A percentile compares a stretch with the other conserved stretches of the same genome.
phyloP scores from a whole-genome alignment of 2,797 vertebrate species.

The Momotus momota region DNA sequence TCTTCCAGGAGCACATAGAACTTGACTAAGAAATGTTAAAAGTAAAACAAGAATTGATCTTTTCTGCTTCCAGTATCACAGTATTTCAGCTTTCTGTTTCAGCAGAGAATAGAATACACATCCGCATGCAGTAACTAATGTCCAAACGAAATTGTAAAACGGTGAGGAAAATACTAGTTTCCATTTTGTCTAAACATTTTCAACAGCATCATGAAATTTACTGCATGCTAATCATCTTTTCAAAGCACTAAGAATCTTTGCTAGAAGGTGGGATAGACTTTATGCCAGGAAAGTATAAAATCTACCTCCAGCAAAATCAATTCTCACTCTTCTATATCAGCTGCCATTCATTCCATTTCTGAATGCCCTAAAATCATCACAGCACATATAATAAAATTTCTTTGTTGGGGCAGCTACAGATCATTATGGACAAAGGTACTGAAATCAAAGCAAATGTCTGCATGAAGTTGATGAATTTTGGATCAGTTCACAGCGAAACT shows the following conservation, averaged over 20 bases:
- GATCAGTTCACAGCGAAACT: neutral
- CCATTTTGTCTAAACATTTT: neutral
- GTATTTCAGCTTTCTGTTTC: neutral
- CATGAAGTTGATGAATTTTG: neutral
- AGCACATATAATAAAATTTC: neutral
- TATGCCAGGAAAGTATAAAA: neutral
- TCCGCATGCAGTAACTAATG: neutral
- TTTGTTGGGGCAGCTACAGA: neutral
- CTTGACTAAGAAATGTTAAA: neutral
- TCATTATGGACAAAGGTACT: neutral
- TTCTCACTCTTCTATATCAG: neutral
- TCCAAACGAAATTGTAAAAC: neutral
- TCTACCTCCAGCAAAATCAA: neutral
- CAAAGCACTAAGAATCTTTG: neutral
- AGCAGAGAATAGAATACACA: neutral
- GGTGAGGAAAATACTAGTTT: neutral
- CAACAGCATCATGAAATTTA: neutral
- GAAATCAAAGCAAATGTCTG: neutral
- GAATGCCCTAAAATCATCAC: neutral
- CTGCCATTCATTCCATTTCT: neutral
- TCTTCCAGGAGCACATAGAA: neutral
- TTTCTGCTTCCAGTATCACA: neutral
- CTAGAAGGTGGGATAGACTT: neutral
- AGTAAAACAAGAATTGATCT: neutral
- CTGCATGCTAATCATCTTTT: neutral